Conservation (phyloP, 1,140 invertebrate genomes). For the Meloidogyne hapla region DNA sequence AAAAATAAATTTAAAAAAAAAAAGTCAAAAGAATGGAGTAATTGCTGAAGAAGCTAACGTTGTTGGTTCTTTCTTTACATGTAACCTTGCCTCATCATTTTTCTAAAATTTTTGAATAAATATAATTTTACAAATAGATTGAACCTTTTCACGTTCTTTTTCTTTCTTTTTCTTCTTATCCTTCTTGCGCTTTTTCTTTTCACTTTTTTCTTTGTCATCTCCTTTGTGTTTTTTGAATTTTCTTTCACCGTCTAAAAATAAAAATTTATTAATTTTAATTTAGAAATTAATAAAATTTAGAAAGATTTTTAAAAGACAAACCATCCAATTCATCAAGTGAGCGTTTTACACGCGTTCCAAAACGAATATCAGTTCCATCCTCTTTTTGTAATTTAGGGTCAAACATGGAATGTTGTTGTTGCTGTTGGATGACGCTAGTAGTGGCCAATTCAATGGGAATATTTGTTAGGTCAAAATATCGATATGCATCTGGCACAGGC, state of each 20-base stretch:
- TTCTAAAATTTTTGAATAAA: neutral
- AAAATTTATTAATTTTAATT: neutral
- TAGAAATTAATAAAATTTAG: neutral
- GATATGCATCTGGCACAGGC: slow-evolving; percentile 88
- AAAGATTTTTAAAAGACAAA: too few relatives aligned
- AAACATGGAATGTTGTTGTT: slow-evolving; percentile 41
- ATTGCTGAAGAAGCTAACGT: neutral
- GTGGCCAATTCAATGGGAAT: slow-evolving; percentile 70
- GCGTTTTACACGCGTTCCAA: slow-evolving; percentile 78
- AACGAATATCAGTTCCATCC: slow-evolving; percentile 65
- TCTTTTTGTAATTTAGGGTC: slow-evolving; percentile 69
- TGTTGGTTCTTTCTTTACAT: slow-evolving; percentile 11
- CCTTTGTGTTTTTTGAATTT: slow-evolving; percentile 84
- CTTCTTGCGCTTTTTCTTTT: slow-evolving; percentile 74
- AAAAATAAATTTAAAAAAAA: neutral
- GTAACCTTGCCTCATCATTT: neutral
- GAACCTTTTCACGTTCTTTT: slow-evolving; percentile 78
- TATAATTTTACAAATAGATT: slow-evolving; percentile 9
- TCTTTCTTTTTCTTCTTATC: slow-evolving; percentile 65
- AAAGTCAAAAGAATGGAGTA: slow-evolving; percentile 3
- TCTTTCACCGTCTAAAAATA: slow-evolving; percentile 27
- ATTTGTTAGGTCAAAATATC: slow-evolving; percentile 75
- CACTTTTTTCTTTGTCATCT: slow-evolving; percentile 73
- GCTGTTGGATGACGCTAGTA: slow-evolving; percentile 66
- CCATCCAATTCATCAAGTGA: slow-evolving; percentile 49